A percentile compares a stretch with the other conserved stretches of the same genome.
Evolutionary conservation across 2,888 invertebrate species (phyloP).

Genomic region (Caenorhabditis sp.): DNA sequence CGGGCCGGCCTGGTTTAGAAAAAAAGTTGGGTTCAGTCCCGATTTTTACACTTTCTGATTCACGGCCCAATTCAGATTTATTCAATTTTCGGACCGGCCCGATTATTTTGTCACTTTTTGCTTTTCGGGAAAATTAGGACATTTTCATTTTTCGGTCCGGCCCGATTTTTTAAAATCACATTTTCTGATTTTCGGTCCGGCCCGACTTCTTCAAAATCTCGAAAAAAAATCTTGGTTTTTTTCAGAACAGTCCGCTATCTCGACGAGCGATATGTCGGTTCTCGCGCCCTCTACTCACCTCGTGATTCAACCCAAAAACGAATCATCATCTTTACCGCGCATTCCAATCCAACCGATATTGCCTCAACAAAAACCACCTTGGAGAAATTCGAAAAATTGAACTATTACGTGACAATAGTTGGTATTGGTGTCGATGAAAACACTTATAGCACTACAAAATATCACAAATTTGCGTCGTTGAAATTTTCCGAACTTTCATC

Average conservation of each 20-base stretch:
- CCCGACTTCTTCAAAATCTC: too few species aligned
- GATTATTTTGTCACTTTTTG: too few species aligned
- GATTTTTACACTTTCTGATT: too few species aligned
- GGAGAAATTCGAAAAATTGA: conserved; percentile 13
- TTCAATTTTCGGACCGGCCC: too few species aligned
- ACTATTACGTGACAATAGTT: conserved; percentile 28
- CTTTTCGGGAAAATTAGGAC: too few species aligned
- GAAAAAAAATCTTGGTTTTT: too few species aligned
- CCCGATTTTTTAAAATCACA: too few species aligned
- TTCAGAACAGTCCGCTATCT: conserved; percentile 35
- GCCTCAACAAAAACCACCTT: conserved; percentile 18
- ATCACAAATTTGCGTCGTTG: conserved; percentile 32
- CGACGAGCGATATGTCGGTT: conserved; percentile 25
- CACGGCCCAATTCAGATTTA: too few species aligned
- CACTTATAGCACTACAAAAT: conserved; percentile 15
- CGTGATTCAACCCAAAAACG: conserved; percentile 24
- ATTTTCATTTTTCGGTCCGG: too few species aligned
- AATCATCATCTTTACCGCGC: conserved; percentile 30
- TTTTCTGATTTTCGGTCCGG: too few species aligned
- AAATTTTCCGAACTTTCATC: conserved; percentile 16
- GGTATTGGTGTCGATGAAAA: conserved; percentile 30
- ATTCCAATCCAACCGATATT: conserved; percentile 16
- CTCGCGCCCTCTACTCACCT: conserved; percentile 14
- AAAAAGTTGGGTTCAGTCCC: too few species aligned
- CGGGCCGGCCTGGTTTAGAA: too few species aligned